phyloP scores from a whole-genome alignment of 1,140 invertebrate species.

The Carcinoscorpius rotundicauda region DNA sequence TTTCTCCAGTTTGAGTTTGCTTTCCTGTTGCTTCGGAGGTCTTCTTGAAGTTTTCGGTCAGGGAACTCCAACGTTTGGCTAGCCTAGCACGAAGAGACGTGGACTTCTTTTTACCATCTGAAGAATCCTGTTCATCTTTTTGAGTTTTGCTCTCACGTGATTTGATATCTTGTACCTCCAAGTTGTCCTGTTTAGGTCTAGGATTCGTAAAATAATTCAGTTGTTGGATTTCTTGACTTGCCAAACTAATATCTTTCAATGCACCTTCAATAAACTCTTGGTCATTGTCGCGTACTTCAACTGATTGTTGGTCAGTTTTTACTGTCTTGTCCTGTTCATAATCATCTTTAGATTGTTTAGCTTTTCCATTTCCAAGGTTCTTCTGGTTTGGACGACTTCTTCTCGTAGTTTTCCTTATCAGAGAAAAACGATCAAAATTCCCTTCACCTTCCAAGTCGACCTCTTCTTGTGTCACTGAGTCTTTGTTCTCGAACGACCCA shows the following conservation, averaged over 20 bases:
- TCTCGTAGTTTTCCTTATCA: constrained; percentile 22
- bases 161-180: not conserved
- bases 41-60: constrained; percentile 20
- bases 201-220: not conserved
- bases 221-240: constrained; percentile 1
- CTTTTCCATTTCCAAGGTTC: constrained; percentile 3
- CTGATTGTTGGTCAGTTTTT: no score
- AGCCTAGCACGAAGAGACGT: constrained; percentile 19
- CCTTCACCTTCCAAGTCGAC: constrained; percentile 10
- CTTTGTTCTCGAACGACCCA: no score
- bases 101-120: constrained; percentile 14
- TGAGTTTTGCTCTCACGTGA: not conserved
- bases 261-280: not conserved
- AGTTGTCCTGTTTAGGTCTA: not conserved
- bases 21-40: constrained; percentile 3
- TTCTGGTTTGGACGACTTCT: constrained; percentile 12
- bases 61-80: constrained; percentile 16
- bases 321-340: not conserved
- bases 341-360: constrained; percentile 2
- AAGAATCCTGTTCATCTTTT: not conserved
- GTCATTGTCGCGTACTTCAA: not conserved
- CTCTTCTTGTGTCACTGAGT: no score
- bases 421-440: constrained; percentile 20
- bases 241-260: constrained; percentile 3
- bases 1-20: not conserved